Conservation (phyloP, 2,113 vertebrate genomes). For the Ptyas mucosa region DNA sequence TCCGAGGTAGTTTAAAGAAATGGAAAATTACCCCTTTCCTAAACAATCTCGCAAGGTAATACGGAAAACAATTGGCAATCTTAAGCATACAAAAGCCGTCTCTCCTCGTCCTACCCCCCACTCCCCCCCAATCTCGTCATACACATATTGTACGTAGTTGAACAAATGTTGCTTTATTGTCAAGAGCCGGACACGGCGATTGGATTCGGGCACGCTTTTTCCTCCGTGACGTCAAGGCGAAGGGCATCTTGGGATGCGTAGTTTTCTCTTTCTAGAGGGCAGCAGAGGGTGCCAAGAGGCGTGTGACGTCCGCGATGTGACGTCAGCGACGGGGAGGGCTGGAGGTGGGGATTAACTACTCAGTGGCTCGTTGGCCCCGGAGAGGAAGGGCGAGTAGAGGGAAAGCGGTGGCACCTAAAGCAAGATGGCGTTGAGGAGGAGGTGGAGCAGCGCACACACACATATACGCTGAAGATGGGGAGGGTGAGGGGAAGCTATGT, state of each 20-base stretch:
- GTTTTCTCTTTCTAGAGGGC: neutral
- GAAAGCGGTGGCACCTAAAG: neutral
- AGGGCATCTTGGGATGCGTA: constrained; percentile 49
- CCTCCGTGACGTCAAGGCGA: neutral
- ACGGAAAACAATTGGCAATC: neutral
- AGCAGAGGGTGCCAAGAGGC: neutral
- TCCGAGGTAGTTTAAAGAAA: neutral
- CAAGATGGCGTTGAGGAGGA: neutral
- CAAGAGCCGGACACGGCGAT: neutral
- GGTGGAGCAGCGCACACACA: too few species aligned
- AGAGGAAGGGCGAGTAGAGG: neutral
- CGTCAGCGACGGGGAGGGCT: constrained; percentile 13
- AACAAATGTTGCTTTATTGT: neutral
- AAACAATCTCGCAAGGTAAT: neutral
- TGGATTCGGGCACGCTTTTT: neutral
- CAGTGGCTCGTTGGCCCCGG: neutral
- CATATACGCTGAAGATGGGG: too few species aligned
- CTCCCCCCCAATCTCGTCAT: neutral
- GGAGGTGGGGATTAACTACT: neutral
- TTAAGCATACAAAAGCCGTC: neutral
- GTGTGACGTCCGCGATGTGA: constrained; percentile 39
- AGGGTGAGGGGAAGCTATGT: too few species aligned
- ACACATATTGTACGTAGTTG: neutral
- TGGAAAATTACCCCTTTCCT: neutral
- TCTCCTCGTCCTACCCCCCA: neutral